Conservation (phyloP, 2,113 vertebrate species). For the rabbit (Oryctolagus cuniculus) region DNA sequence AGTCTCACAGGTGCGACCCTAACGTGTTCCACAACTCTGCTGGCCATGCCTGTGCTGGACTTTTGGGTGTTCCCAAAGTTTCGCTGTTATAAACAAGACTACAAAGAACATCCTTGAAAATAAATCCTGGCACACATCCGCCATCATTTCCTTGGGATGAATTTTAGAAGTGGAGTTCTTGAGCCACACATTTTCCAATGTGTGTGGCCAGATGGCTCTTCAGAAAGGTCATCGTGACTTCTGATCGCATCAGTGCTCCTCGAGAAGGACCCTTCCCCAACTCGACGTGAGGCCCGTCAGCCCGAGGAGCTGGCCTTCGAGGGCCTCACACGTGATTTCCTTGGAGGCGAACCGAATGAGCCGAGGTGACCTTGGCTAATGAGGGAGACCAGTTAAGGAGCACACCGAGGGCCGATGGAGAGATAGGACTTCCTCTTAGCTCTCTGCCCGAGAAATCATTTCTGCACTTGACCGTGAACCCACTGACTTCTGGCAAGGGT, state of each 20-base stretch:
- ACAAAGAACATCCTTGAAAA: conserved; percentile 63
- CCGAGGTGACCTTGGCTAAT: fast-evolving
- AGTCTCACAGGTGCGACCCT: not conserved
- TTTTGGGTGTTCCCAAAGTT: conserved; percentile 68
- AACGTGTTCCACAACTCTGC: not conserved
- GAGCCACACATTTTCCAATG: not conserved
- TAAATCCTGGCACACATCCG: conserved; percentile 52
- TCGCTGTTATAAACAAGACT: conserved; percentile 46
- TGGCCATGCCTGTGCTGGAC: not conserved
- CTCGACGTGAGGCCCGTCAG: not conserved
- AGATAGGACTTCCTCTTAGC: not conserved
- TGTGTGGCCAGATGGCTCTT: not conserved
- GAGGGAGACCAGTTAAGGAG: fast-evolving
- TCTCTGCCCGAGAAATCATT: not conserved
- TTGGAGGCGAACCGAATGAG: not conserved
- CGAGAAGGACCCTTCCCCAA: not conserved
- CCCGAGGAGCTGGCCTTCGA: not conserved
- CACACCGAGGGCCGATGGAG: fast-evolving
- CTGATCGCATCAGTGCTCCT: fast-evolving
- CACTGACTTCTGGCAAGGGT: not conserved
- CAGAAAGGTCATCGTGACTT: not conserved
- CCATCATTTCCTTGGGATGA: conserved; percentile 32
- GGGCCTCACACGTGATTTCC: not conserved
- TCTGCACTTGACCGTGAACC: not conserved
- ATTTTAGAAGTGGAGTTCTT: conserved; percentile 52